These are phyloP conservation scores for Holothuria leucospilota DNA, from an alignment of 53 echinoderm and acorn worm species.

Conservation along the genomic window DNA sequence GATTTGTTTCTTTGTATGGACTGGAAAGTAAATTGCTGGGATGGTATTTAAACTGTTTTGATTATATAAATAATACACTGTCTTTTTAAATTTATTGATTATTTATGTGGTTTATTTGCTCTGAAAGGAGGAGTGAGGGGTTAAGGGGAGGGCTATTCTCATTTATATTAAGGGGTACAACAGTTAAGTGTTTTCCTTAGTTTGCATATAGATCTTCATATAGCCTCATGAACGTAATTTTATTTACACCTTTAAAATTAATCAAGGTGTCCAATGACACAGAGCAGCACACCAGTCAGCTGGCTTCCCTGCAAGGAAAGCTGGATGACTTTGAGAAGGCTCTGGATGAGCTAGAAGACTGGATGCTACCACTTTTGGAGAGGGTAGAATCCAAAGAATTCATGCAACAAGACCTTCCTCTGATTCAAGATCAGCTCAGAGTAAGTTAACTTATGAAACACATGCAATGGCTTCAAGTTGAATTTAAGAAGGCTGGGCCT, in stretches of 20 bases:
- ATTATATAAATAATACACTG: too few species aligned
- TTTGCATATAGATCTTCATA: background rate
- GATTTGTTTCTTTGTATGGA: too few species aligned
- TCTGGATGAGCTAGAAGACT: slow-evolving; percentile 92
- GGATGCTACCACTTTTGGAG: slow-evolving; percentile 84
- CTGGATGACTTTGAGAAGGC: slow-evolving; percentile 91
- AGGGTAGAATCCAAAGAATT: slow-evolving; percentile 80
- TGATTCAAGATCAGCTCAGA: slow-evolving; percentile 83
- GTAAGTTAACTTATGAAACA: slow-evolving; percentile 47
- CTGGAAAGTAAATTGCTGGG: too few species aligned
- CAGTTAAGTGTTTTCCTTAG: too few species aligned
- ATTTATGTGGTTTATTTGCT: too few species aligned
- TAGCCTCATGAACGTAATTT: background rate
- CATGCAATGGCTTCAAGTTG: too few species aligned
- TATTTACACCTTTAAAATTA: too few species aligned
- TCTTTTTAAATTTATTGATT: too few species aligned
- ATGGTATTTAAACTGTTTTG: too few species aligned
- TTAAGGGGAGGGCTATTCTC: too few species aligned
- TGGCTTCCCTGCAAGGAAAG: slow-evolving; percentile 68
- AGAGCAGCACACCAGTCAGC: slow-evolving; percentile 80
- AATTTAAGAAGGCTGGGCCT: too few species aligned
- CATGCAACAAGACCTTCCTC: slow-evolving; percentile 83
- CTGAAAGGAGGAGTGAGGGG: too few species aligned
- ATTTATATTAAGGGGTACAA: background rate
- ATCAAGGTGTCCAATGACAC: slow-evolving; percentile 75